Percentiles rank a stretch among this genome's conserved stretches.
phyloP scores from a whole-genome alignment of 1,140 invertebrate species.

The Bombus waltoni region DNA sequence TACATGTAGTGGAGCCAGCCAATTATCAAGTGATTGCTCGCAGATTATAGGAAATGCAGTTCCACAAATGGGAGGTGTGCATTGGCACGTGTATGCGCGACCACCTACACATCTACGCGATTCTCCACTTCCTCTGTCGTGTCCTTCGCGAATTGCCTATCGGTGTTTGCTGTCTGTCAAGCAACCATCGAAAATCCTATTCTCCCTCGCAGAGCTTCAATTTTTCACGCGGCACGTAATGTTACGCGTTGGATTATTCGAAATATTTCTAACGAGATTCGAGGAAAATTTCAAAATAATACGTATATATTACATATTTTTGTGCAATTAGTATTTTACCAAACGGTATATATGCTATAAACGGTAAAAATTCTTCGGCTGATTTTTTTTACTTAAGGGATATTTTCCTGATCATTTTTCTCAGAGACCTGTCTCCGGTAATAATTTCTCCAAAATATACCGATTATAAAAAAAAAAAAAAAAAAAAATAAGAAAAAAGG shows the following conservation, averaged over 20 bases:
- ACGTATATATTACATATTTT: no score
- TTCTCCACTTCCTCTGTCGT: slow-evolving; percentile 65
- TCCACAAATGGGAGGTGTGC: slow-evolving; percentile 62
- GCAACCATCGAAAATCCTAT: slow-evolving; percentile 18
- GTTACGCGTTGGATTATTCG: not conserved
- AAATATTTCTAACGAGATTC: not conserved
- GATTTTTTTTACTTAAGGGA: no score
- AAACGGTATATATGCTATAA: no score
- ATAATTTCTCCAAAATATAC: no score
- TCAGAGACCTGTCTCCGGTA: no score
- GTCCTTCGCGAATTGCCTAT: slow-evolving; percentile 73
- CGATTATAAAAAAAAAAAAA: no score
- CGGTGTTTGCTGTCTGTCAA: slow-evolving; percentile 66
- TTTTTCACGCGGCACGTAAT: not conserved
- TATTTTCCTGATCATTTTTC: no score
- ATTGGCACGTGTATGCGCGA: slow-evolving; percentile 39
- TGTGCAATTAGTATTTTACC: no score
- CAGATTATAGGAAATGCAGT: slow-evolving; percentile 76
- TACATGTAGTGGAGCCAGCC: slow-evolving; percentile 50
- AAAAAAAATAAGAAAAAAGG: no score
- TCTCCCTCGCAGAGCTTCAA: not conserved
- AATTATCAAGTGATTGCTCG: slow-evolving; percentile 76
- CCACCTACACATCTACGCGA: slow-evolving; percentile 25
- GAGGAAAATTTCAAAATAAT: not conserved
- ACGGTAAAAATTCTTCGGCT: no score